These are phyloP conservation scores for Apodemia hepburni DNA, from an alignment of 2,888 invertebrate species.

Conservation along the genomic window DNA sequence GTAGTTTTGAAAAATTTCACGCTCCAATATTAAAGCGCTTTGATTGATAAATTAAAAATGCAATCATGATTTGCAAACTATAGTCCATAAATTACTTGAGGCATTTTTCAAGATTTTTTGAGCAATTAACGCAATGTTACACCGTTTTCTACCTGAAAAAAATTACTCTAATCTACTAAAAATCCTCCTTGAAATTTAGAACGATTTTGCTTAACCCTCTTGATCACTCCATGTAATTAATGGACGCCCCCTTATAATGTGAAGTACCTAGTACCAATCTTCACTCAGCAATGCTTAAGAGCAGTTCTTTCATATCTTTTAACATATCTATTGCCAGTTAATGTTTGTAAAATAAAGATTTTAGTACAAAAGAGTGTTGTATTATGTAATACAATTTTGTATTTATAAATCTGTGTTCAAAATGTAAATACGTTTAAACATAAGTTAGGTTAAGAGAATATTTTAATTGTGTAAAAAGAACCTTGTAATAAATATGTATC, in stretches of 20 bases:
- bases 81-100: no score
- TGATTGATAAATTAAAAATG: not conserved
- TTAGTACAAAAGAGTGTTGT: conserved; percentile 51
- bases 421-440: conserved; percentile 42
- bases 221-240: no score
- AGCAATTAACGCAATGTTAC: no score
- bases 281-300: not conserved
- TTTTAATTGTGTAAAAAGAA: conserved; percentile 5
- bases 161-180: no score
- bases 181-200: no score
- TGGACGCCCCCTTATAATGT: not conserved
- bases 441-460: conserved; percentile 19
- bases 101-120: no score
- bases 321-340: conserved; percentile 34
- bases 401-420: conserved; percentile 47
- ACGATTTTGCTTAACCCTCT: no score
- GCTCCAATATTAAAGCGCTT: not conserved
- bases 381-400: conserved; percentile 44
- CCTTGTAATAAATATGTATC: not conserved
- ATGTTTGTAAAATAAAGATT: conserved; percentile 38
- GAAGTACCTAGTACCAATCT: conserved; percentile 16
- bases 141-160: no score
- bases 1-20: not conserved
- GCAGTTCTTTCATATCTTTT: conserved; percentile 24
- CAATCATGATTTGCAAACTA: not conserved